Base-by-base conservation (phyloP, 2,113 vertebrate genomes). In the Cephalopholis sonnerati region DNA sequence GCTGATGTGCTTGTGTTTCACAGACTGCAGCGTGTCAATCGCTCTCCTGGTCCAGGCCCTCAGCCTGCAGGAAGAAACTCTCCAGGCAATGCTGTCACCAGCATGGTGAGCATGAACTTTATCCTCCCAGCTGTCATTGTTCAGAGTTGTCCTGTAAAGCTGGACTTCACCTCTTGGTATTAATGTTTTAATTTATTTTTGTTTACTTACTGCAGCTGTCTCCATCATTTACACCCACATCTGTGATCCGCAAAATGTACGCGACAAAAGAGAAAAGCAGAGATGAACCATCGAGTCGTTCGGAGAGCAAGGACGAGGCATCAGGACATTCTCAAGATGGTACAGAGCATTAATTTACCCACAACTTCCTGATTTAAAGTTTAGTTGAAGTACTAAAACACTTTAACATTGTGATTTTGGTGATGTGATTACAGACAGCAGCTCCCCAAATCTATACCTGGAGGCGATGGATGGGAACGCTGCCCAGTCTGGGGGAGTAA, bases 221-320 rank as follows among this genome's bases (percentile, higher is more conserved):
- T 58, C 97, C 98, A 76, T 99, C 98, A 81, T 99, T 99, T 87
- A 99, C 98, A 79, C 98, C 98, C 87, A 99, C 98, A 91, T 99
- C 98, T 74, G 98, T 99, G 83, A 99, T 99, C 63, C 98, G 98
- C 71, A 99, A 99, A 94, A 99, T 99, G 98, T 99, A 99, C 0
- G 98, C 99, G 85, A 99, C 97, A 82, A 99, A 98, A 93, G 98
- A 99, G 53, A 99, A 98, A 83, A 96, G 93, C 93, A 97, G 96
- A 93, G 98, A 99, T 78, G 98, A 99, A 41, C 92, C 93, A 20
- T 78, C 84, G 41, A 96, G 97, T 88, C 91, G 94, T 89, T 72
- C 88, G 6, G 97, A 97, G 48, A 90, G 90, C 25, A 97, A 97
- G 91, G 97, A 99, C 1, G 96, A 97, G 29, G 55, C 65, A 22